These are phyloP conservation scores for Dicrostonyx torquatus DNA, from an alignment of 2,797 vertebrate genomes.

Conservation along the genomic window DNA sequence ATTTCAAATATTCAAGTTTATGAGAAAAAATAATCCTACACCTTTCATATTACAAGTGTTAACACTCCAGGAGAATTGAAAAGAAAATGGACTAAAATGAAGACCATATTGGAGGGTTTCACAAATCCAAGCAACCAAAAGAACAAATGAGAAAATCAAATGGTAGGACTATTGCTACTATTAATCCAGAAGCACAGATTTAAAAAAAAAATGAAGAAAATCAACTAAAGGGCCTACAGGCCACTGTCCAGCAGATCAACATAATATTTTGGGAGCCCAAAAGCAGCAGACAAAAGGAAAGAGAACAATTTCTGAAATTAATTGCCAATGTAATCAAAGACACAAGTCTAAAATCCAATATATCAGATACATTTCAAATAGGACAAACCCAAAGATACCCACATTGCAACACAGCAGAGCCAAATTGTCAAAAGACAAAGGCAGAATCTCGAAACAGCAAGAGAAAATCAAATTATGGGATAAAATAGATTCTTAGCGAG, in stretches of 20 bases:
- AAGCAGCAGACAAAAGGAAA: not conserved
- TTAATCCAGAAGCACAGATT: not conserved
- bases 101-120: not conserved
- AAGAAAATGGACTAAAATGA: slow-evolving; percentile 20
- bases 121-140: slow-evolving; percentile 28
- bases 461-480: not conserved
- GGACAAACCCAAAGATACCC: not conserved
- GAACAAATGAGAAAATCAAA: not conserved
- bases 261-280: not conserved
- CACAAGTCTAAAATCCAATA: not conserved
- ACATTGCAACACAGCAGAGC: not conserved
- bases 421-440: not conserved
- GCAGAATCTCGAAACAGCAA: not conserved
- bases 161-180: not conserved
- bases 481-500: not conserved
- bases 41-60: not conserved
- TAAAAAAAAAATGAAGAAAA: not conserved
- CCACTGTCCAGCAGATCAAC: not conserved
- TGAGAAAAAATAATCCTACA: not conserved
- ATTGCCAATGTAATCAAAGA: slow-evolving; percentile 13
- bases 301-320: slow-evolving; percentile 1
- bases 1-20: not conserved
- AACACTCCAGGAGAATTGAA: not conserved
- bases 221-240: not conserved
- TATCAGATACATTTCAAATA: not conserved